Conservation (phyloP, 2,797 vertebrate genomes). For the Danionella dracula region DNA sequence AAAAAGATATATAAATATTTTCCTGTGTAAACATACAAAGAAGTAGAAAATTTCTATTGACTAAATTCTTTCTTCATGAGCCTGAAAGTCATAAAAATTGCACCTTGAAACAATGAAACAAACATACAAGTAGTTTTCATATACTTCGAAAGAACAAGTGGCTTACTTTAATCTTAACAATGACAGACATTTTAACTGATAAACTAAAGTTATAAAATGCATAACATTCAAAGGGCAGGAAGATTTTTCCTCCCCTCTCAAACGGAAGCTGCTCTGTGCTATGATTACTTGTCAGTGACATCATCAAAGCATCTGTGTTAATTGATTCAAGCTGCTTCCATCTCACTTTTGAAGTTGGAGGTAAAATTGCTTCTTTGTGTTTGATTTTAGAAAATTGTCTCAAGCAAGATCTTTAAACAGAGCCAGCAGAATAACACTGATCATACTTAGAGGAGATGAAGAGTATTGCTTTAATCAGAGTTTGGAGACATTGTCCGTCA, state of each 20-base stretch:
- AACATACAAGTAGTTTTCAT: too few relatives aligned
- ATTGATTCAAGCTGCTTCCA: conserved; percentile 71
- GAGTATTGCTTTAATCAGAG: conserved; percentile 20
- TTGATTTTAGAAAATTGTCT: conserved; percentile 19
- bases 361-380: conserved; percentile 30
- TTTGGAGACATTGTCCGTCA: conserved; percentile 23
- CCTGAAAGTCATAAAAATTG: too few relatives aligned
- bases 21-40: too few relatives aligned
- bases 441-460: conserved; percentile 22
- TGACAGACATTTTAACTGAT: not conserved
- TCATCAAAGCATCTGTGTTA: conserved; percentile 73
- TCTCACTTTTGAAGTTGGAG: conserved; percentile 28
- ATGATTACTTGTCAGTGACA: conserved; percentile 71
- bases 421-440: conserved; percentile 7
- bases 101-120: too few relatives aligned
- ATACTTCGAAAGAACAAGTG: not conserved
- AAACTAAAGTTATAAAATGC: conserved; percentile 31
- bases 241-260: conserved; percentile 49
- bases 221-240: conserved; percentile 9
- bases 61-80: too few relatives aligned
- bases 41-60: too few relatives aligned
- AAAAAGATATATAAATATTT: too few relatives aligned
- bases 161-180: not conserved
- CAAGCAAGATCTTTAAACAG: not conserved
- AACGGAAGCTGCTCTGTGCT: conserved; percentile 67